Conservation (phyloP, 2,888 invertebrate species). For the Sinodicranocentrus sp. region DNA sequence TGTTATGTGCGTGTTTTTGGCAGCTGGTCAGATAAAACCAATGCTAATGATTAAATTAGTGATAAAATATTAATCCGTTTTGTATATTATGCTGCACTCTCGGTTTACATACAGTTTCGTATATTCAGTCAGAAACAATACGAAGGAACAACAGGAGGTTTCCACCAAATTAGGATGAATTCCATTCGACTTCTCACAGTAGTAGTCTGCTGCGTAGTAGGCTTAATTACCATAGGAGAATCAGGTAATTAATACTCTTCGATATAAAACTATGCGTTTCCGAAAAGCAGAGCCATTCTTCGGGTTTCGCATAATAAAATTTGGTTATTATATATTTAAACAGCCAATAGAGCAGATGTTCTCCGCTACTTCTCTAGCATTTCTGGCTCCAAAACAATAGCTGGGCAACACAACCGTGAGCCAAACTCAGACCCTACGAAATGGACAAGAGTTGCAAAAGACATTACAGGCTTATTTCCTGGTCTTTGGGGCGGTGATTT, state of each 20-base stretch:
- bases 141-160: no score
- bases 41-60: no score
- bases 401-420: slow-evolving; percentile 72
- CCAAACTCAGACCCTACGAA: slow-evolving; percentile 70
- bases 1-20: no score
- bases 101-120: no score
- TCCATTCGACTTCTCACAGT: background rate
- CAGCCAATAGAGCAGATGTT: slow-evolving; percentile 41
- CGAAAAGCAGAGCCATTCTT: no score
- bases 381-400: slow-evolving; percentile 66
- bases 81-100: no score
- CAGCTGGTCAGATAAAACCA: no score
- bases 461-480: slow-evolving; percentile 69
- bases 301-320: no score
- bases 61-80: no score
- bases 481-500: slow-evolving; percentile 73
- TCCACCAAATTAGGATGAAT: no score
- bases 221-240: background rate
- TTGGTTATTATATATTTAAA: background rate
- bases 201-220: background rate
- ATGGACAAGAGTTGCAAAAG: slow-evolving; percentile 63
- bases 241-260: background rate
- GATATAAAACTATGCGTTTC: no score
- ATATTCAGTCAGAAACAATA: no score
- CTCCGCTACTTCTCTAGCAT: slow-evolving; percentile 59